A percentile compares a stretch with the other conserved stretches of the same genome.
phyloP scores from a whole-genome alignment of 2,888 invertebrate genomes.

The Tolmerus cingulatus region DNA sequence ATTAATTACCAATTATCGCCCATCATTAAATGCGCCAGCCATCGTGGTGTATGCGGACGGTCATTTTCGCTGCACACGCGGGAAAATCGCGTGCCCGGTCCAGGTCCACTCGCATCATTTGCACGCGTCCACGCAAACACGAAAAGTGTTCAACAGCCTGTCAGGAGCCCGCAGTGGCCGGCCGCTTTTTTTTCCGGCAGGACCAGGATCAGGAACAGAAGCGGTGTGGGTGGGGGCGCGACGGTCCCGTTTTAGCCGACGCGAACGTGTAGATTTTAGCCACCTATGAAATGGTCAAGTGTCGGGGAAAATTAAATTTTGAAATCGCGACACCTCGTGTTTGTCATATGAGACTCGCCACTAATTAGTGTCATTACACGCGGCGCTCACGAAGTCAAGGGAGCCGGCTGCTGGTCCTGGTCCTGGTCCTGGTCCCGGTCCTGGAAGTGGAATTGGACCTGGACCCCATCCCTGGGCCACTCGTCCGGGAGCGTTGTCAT shows the following conservation, averaged over 20 bases:
- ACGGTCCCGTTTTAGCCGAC: not conserved
- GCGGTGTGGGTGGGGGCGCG: not conserved
- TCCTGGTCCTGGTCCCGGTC: not conserved
- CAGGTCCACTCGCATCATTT: not conserved
- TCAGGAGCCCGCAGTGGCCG: slow-evolving; percentile 14
- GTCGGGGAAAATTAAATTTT: slow-evolving; percentile 52
- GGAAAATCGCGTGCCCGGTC: slow-evolving; percentile 5
- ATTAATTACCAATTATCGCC: slow-evolving; percentile 62
- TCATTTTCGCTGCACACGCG: not conserved
- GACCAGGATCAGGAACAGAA: not conserved
- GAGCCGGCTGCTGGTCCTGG: not conserved
- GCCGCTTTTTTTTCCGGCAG: not conserved
- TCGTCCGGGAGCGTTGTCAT: slow-evolving; percentile 19
- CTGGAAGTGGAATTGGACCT: not conserved
- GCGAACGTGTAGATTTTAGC: not conserved
- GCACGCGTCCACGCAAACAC: slow-evolving; percentile 37
- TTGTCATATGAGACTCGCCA: slow-evolving; percentile 61
- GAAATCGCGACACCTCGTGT: slow-evolving; percentile 55
- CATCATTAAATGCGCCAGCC: slow-evolving; percentile 51
- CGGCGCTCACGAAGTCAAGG: slow-evolving; percentile 51
- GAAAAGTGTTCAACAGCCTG: slow-evolving; percentile 36
- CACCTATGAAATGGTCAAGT: slow-evolving; percentile 41
- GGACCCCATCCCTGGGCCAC: not conserved
- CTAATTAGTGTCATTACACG: slow-evolving; percentile 64
- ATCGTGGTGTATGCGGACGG: not conserved